Percentiles rank a stretch among this genome's conserved stretches.
These are phyloP conservation scores for Bilobella aurantiaca DNA, from an alignment of 1,140 invertebrate species.

Conservation along the genomic window DNA sequence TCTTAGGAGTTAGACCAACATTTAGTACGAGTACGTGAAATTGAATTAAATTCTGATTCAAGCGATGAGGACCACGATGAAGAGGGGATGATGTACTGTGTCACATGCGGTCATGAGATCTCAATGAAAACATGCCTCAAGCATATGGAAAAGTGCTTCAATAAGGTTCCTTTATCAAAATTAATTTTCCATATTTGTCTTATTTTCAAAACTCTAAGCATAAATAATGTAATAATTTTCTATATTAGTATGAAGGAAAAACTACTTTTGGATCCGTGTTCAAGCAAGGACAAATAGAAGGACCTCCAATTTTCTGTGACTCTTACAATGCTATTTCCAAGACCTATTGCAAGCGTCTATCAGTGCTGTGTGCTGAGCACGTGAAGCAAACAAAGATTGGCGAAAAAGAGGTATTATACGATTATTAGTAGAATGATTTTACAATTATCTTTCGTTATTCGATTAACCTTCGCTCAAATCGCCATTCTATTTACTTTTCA, in stretches of 20 bases:
- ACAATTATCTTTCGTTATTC: not conserved
- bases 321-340: constrained; percentile 79
- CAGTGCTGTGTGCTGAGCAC: constrained; percentile 94
- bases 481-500: constrained; percentile 32
- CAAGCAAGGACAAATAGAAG: constrained; percentile 70
- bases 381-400: constrained; percentile 87
- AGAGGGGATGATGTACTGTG: constrained; percentile 82
- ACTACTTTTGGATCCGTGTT: constrained; percentile 91
- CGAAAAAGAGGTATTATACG: constrained; percentile 52
- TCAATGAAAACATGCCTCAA: constrained; percentile 75
- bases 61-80: constrained; percentile 54
- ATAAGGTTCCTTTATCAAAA: no score
- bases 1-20: constrained; percentile 64
- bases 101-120: constrained; percentile 91
- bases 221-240: constrained; percentile 22
- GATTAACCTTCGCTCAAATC: not conserved
- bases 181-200: constrained; percentile 21
- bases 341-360: constrained; percentile 90
- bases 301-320: constrained; percentile 93
- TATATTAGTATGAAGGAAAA: constrained; percentile 78
- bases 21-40: constrained; percentile 59
- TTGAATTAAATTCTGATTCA: constrained; percentile 53
- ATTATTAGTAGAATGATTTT: constrained; percentile 14
- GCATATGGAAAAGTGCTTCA: constrained; percentile 91
- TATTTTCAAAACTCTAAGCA: not conserved